Evolutionary conservation across 2,113 vertebrate genomes (phyloP).

Genomic region (Tychaedon coryphoeus): DNA sequence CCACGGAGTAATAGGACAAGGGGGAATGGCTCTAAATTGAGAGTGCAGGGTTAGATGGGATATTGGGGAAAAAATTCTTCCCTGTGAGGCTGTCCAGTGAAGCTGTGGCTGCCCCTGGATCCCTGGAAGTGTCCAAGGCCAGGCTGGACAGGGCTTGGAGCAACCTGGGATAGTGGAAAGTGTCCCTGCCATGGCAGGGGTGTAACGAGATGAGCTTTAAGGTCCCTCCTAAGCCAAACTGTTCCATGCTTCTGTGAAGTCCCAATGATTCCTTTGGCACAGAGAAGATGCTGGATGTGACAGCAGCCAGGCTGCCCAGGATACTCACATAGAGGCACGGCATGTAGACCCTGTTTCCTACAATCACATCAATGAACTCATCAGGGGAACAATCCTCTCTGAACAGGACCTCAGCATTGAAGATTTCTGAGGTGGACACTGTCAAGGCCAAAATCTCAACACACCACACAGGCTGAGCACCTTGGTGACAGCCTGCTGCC

Average conservation of each 20-base stretch:
- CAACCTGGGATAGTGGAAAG: fast-evolving
- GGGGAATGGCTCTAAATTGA: background rate
- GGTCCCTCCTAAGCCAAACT: background rate
- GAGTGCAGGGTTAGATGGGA: background rate
- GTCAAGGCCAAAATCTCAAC: constrained; percentile 72
- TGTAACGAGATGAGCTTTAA: background rate
- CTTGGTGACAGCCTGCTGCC: background rate
- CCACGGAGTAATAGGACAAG: background rate
- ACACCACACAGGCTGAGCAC: fast-evolving
- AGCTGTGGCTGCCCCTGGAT: background rate
- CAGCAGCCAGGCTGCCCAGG: background rate
- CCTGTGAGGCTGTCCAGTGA: background rate
- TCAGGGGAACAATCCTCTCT: constrained; percentile 93
- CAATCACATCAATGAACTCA: constrained; percentile 96
- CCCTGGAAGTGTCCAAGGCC: background rate
- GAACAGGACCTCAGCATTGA: constrained; percentile 97
- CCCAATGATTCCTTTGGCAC: background rate
- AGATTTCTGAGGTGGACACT: constrained; percentile 85
- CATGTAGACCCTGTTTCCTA: constrained; percentile 99
- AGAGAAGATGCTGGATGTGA: fast-evolving
- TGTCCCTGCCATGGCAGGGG: background rate
- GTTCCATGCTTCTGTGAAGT: background rate
- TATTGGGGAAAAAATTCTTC: background rate
- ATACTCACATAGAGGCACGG: constrained; percentile 93
- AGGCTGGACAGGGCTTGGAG: fast-evolving